A percentile compares a stretch with the other conserved stretches of the same genome.
Evolutionary conservation across 2,113 vertebrate species (phyloP).

Genomic region (Oreochromis aureus): DNA sequence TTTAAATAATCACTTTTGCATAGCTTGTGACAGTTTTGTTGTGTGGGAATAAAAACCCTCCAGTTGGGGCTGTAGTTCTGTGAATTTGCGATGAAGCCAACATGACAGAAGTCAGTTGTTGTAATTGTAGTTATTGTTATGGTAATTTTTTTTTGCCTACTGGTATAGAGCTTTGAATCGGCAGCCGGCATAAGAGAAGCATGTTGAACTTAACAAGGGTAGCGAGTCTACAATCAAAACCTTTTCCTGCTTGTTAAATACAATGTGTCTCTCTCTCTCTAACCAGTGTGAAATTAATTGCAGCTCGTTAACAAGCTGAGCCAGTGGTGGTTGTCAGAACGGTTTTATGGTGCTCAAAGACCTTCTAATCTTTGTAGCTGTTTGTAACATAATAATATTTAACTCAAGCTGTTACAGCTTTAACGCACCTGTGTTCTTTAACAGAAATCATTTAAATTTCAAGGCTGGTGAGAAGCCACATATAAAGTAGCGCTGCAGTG

Average conservation of each 20-base stretch:
- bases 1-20: neutral
- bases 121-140: neutral
- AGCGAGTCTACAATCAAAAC: neutral
- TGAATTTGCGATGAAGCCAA: neutral
- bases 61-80: neutral
- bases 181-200: neutral
- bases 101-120: neutral
- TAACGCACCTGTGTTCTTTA: neutral
- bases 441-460: neutral
- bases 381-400: neutral
- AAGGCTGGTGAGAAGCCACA: neutral
- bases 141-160: neutral
- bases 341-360: neutral
- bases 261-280: neutral
- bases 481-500: neutral
- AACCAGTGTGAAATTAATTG: conserved; percentile 16
- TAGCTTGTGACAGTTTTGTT: neutral
- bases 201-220: neutral
- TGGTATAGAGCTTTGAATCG: neutral
- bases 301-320: neutral
- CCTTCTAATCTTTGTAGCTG: neutral
- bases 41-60: neutral
- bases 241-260: neutral
- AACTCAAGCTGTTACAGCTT: neutral
- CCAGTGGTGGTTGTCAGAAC: neutral